Percentiles rank a stretch among this genome's conserved stretches.
These are phyloP conservation scores for Choristoneura rosaceana DNA, from an alignment of 2,888 invertebrate genomes.

Conservation along the genomic window DNA sequence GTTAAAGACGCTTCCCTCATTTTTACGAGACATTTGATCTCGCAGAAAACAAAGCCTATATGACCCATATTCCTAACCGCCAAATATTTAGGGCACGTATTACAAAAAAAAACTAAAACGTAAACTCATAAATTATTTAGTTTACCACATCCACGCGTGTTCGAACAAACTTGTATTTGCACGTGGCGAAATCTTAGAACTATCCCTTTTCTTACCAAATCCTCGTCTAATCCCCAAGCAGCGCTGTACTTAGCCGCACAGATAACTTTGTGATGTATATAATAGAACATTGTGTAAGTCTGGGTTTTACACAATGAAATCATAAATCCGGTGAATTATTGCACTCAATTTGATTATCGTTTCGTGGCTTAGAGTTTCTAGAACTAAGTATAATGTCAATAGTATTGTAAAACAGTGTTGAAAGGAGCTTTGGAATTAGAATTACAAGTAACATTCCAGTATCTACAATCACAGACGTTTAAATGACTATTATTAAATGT, in stretches of 20 bases:
- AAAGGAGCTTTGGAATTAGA: no score
- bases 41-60: neutral
- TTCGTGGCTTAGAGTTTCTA: neutral
- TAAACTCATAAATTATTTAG: conserved; percentile 4
- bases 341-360: conserved; percentile 16
- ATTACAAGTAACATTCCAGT: no score
- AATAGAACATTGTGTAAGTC: conserved; percentile 15
- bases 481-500: no score
- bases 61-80: neutral
- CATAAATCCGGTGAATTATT: conserved; percentile 22
- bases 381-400: no score
- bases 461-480: no score
- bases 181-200: neutral
- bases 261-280: conserved; percentile 12
- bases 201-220: neutral
- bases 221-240: neutral
- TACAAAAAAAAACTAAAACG: neutral
- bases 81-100: conserved; percentile 5
- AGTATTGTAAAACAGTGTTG: no score
- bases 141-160: conserved; percentile 13
- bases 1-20: no score
- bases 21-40: no score
- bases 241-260: neutral
- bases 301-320: conserved; percentile 20
- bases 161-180: conserved; percentile 1